Evolutionary conservation across 2,888 invertebrate genomes (phyloP).

Genomic region (Limnephilus rhombicus): DNA sequence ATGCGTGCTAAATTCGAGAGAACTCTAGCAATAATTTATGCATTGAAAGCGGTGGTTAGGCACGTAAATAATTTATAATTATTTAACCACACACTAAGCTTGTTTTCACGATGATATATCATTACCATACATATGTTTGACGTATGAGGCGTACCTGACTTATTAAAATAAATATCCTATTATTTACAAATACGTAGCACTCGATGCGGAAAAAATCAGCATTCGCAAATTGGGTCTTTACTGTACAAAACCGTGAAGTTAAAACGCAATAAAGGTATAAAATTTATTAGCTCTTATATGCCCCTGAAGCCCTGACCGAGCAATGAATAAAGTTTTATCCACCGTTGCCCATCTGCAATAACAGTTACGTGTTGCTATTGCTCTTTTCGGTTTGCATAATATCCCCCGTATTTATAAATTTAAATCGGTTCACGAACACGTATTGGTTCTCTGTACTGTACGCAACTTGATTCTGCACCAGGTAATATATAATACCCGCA

Average conservation of each 20-base stretch:
- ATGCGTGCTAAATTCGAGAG: neutral
- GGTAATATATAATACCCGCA: neutral
- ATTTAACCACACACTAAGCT: neutral
- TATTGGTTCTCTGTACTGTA: neutral
- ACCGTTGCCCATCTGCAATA: slow-evolving; percentile 25
- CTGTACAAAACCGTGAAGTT: neutral
- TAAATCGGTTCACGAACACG: slow-evolving; percentile 15
- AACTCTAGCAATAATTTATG: neutral
- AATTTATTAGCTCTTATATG: neutral
- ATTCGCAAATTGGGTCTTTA: neutral
- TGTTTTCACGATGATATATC: too few species aligned
- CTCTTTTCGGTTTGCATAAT: slow-evolving; percentile 31
- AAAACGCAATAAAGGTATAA: neutral
- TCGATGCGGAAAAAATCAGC: neutral
- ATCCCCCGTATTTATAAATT: slow-evolving; percentile 34
- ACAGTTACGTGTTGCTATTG: slow-evolving; percentile 20
- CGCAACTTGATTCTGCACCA: neutral
- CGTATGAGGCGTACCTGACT: too few species aligned
- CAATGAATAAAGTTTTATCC: slow-evolving; percentile 23
- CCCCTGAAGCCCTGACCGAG: neutral
- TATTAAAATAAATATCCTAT: neutral
- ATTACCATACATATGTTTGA: too few species aligned
- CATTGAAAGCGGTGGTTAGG: too few species aligned
- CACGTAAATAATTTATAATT: neutral
- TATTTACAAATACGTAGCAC: neutral